Evolutionary conservation across 2,113 vertebrate genomes (phyloP), one percentile per base, ranked within the genome.

Genomic region (Sitta europaea): DNA sequence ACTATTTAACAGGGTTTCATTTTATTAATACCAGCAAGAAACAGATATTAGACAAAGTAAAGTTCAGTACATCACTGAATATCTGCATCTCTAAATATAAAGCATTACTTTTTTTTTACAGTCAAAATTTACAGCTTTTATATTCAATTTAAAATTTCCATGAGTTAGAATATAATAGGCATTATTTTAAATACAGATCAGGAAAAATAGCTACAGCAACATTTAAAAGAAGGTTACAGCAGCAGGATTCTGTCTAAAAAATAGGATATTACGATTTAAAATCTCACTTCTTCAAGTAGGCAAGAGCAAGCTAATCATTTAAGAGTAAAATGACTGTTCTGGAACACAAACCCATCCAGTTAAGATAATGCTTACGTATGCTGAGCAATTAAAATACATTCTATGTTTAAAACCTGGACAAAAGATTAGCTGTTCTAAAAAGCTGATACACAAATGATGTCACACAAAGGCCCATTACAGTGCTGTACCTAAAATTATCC

Each of bases 131-230:
- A 97, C 92, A 97, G 86, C 80, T 90, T 97, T 95, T 95, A 88
- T 96, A 90, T 77, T 95, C 68, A 61, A 73, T 97, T 96, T 95
- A 96, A 97, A 98, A 97, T 77, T 94, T 55, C 82, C 83, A 15
- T 95, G 95, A 86, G 81, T 93, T 96, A 97, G 78, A 97, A 88
- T 94, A 95, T 81, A 86, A 51, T 79, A 81, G 20, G 45, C 28
- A 90, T 92, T 79, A 90, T 93, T 95, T 97, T 94, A 97, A 97
- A 96, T 88, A 87, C 59, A 94, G 79, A 67, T 94, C 92, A 97
- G 91, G 91, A 98, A 98, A 96, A 98, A 97, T 95, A 98, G 92
- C 86, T 97, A 91, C 95, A 92, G 86, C 70, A 94, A 66, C 95
- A 96, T 96, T 95, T 94, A 87, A 94, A 97, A 96, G 91, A 96